phyloP scores from a whole-genome alignment of 1,140 invertebrate species.

The Caligus rogercresseyi region DNA sequence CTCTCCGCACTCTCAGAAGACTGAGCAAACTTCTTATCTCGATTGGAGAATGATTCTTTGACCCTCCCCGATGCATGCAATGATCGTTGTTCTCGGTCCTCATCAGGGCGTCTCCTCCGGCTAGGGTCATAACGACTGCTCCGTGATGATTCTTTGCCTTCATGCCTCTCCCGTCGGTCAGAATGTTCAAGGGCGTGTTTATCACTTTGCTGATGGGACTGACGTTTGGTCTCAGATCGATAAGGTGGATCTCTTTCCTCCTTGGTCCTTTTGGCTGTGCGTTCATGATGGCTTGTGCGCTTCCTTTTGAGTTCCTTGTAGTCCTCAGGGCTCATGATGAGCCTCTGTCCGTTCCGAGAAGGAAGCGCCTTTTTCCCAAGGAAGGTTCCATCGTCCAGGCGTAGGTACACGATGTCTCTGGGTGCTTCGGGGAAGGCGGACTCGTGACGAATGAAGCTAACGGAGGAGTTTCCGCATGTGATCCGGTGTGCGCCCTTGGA shows the following conservation, averaged over 20 bases:
- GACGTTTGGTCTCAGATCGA: background rate
- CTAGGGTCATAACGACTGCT: too few species aligned
- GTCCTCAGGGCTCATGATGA: background rate
- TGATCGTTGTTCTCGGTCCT: too few species aligned
- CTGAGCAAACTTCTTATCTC: too few species aligned
- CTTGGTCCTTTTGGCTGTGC: background rate
- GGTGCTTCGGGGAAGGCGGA: background rate
- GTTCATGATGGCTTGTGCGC: background rate
- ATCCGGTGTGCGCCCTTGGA: background rate
- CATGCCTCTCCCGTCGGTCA: background rate
- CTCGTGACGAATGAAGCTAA: background rate
- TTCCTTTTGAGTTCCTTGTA: background rate
- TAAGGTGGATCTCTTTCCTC: too few species aligned
- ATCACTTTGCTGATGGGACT: background rate
- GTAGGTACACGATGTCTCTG: background rate
- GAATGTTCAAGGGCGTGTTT: background rate
- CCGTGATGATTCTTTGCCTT: background rate
- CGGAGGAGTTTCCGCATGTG: background rate
- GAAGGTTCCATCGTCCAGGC: background rate
- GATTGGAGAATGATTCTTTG: too few species aligned
- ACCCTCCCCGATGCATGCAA: too few species aligned
- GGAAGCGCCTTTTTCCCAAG: background rate
- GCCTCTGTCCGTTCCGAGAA: background rate
- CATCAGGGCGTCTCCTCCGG: too few species aligned
- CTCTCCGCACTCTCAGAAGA: too few species aligned